A percentile compares a stretch with the other conserved stretches of the same genome.
These are phyloP conservation scores for Embiotoca jacksoni DNA, from an alignment of 2,113 vertebrate genomes.

Conservation along the genomic window DNA sequence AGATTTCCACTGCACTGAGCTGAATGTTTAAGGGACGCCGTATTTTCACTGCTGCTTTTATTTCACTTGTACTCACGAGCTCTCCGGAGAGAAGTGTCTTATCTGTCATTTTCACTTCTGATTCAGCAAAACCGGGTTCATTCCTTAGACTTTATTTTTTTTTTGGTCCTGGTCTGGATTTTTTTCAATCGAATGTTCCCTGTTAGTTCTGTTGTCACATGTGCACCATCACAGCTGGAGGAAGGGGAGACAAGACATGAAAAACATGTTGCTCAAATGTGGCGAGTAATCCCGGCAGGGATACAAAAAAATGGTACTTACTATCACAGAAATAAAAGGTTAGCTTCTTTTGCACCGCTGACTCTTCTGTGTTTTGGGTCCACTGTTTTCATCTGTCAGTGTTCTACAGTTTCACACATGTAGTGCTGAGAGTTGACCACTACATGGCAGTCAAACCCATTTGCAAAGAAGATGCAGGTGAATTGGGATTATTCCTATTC, in stretches of 20 bases:
- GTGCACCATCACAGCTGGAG: constrained; percentile 2
- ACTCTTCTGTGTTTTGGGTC: constrained; percentile 27
- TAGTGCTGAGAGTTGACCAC: background rate
- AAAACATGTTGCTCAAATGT: constrained; percentile 1
- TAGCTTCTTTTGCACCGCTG: constrained; percentile 62
- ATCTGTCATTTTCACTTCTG: constrained; percentile 59
- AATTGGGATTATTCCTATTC: too few species aligned
- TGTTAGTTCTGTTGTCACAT: constrained; percentile 15
- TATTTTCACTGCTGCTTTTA: constrained; percentile 46
- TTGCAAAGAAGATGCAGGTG: too few species aligned
- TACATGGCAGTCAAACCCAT: constrained; percentile 16
- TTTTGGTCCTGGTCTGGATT: constrained; percentile 24
- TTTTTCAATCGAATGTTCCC: constrained; percentile 42
- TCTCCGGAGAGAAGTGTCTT: constrained; percentile 62
- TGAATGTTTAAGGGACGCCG: constrained; percentile 22
- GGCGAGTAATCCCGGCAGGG: constrained; percentile 35
- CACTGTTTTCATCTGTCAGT: background rate
- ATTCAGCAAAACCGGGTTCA: constrained; percentile 29
- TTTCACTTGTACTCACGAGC: constrained; percentile 30
- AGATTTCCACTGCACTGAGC: constrained; percentile 19
- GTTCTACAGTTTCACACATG: background rate
- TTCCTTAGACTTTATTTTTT: constrained; percentile 10
- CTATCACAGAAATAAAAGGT: constrained; percentile 66
- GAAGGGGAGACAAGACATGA: constrained; percentile 2
- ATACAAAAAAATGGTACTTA: constrained; percentile 61